Evolutionary conservation across 2,113 vertebrate species (phyloP).

Genomic region (Corythaixoides concolor): DNA sequence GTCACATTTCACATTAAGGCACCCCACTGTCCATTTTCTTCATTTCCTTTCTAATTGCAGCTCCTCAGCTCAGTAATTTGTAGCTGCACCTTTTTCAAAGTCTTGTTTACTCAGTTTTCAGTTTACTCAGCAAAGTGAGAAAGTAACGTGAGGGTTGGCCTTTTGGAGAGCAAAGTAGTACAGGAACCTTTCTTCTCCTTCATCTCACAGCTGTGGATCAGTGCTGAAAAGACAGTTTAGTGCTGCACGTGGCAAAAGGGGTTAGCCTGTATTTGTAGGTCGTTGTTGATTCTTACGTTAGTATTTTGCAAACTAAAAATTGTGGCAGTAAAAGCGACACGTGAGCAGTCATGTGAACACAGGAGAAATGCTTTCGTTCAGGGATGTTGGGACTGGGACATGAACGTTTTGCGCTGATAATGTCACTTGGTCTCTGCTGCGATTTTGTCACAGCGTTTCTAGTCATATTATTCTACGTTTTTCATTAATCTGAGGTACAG

Average conservation of each 20-base stretch:
- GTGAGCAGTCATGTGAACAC: neutral
- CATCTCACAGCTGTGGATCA: neutral
- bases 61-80: conserved; percentile 63
- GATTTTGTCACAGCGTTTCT: neutral
- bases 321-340: neutral
- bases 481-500: neutral
- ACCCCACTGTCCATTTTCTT: conserved; percentile 68
- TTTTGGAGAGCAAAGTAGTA: neutral
- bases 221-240: neutral
- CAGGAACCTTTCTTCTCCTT: neutral
- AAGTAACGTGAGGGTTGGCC: neutral
- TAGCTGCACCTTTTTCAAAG: conserved; percentile 43
- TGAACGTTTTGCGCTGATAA: neutral
- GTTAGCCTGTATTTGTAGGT: neutral
- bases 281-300: neutral
- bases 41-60: conserved; percentile 78
- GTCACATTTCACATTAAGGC: conserved; percentile 73
- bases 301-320: neutral
- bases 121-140: conserved; percentile 66
- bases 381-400: neutral
- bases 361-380: neutral
- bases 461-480: neutral
- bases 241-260: neutral
- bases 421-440: neutral
- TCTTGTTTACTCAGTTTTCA: conserved; percentile 59